Evolutionary conservation across 2,888 invertebrate genomes (phyloP).

Genomic region (Hecatera dysodea): DNA sequence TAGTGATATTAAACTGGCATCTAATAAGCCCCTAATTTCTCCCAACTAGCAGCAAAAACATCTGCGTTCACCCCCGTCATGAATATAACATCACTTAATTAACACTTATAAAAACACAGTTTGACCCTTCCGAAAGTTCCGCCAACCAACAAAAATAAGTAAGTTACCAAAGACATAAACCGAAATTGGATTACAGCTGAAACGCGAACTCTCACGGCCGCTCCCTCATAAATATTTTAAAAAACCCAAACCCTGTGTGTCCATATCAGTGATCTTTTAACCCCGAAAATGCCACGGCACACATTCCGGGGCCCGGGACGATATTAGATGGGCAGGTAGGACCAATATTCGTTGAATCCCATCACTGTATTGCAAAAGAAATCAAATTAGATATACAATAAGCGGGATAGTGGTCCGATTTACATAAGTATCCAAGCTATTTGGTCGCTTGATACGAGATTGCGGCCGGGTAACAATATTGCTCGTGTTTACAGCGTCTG

Average conservation of each 20-base stretch:
- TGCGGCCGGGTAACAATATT: conserved; percentile 88
- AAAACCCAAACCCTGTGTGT: conserved; percentile 82
- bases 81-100: conserved; percentile 84
- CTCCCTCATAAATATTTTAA: conserved; percentile 90
- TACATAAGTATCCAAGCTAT: conserved; percentile 90
- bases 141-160: conserved; percentile 81
- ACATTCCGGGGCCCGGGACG: conserved; percentile 77
- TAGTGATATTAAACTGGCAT: conserved; percentile 57
- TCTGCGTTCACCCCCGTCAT: conserved; percentile 71
- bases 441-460: conserved; percentile 88
- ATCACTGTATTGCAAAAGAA: conserved; percentile 89
- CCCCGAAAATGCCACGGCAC: conserved; percentile 81
- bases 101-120: conserved; percentile 85
- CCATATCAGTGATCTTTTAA: conserved; percentile 87
- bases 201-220: conserved; percentile 81
- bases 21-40: conserved; percentile 57
- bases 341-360: conserved; percentile 86
- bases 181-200: conserved; percentile 89
- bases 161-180: conserved; percentile 89
- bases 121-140: conserved; percentile 81
- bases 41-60: conserved; percentile 61
- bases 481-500: conserved; percentile 77
- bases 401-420: conserved; percentile 87
- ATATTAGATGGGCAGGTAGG: conserved; percentile 87
- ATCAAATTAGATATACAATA: conserved; percentile 91